Evolutionary conservation across 2,113 vertebrate species (phyloP).

Genomic region (Monopterus albus): DNA sequence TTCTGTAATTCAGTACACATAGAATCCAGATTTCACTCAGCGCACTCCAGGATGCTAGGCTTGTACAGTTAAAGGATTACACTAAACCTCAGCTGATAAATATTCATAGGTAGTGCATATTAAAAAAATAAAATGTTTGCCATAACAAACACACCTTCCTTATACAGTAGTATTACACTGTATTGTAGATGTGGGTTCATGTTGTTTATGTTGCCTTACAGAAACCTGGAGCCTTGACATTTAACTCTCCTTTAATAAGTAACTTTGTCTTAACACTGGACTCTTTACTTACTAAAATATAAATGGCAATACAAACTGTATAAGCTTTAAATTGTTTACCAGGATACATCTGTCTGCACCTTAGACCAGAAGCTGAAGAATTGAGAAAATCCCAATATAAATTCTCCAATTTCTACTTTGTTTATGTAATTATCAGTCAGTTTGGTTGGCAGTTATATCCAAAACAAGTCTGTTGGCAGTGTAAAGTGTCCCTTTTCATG

Average conservation of each 20-base stretch:
- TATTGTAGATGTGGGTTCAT: slow-evolving; percentile 11
- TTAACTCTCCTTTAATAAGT: not conserved
- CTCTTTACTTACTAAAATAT: not conserved
- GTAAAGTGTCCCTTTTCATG: not conserved
- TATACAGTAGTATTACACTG: slow-evolving; percentile 62
- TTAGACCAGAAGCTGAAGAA: too few species aligned
- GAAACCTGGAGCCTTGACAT: slow-evolving; percentile 17
- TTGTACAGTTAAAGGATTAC: slow-evolving; percentile 83
- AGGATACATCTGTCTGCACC: not conserved
- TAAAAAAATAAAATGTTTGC: slow-evolving; percentile 86
- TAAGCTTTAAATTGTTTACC: not conserved
- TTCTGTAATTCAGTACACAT: slow-evolving; percentile 64
- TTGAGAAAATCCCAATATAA: not conserved
- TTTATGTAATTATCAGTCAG: not conserved
- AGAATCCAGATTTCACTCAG: slow-evolving; percentile 88
- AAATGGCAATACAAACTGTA: not conserved
- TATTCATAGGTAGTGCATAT: slow-evolving; percentile 88
- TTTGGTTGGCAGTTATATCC: not conserved
- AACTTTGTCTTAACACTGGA: not conserved
- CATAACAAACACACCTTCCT: slow-evolving; percentile 82
- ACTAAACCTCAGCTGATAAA: slow-evolving; percentile 86
- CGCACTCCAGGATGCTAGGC: slow-evolving; percentile 85
- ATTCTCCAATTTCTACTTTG: not conserved
- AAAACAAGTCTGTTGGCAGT: not conserved
- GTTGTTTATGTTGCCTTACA: slow-evolving; percentile 7